A percentile compares a stretch with the other conserved stretches of the same genome.
phyloP scores from a whole-genome alignment of 30 jellyfish, hydroid and myxozoan genomes.

The Haliclystus octoradiatus region DNA sequence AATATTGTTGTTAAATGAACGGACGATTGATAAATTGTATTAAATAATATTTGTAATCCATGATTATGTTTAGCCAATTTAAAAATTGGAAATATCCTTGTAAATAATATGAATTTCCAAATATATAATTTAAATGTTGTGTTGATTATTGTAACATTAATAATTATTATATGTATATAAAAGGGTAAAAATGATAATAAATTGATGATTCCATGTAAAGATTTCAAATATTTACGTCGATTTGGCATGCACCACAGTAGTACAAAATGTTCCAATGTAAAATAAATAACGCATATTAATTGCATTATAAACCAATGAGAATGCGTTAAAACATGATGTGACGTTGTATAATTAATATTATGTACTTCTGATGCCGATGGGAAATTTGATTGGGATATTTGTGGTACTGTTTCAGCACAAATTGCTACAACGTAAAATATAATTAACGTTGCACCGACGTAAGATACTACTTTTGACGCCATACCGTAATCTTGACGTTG shows the following conservation, averaged over 20 bases:
- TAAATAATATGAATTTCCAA: slow-evolving; percentile 20
- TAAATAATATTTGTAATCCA: slow-evolving; percentile 51
- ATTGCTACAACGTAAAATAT: slow-evolving; percentile 25
- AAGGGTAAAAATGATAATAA: slow-evolving; percentile 31
- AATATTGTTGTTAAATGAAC: slow-evolving; percentile 37
- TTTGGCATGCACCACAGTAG: slow-evolving; percentile 49
- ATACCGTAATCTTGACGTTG: slow-evolving; percentile 22
- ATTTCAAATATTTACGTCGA: slow-evolving; percentile 10
- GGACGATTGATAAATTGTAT: slow-evolving; percentile 51
- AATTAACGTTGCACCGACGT: slow-evolving; percentile 25
- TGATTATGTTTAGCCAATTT: slow-evolving; percentile 57
- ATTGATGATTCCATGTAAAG: slow-evolving; percentile 55
- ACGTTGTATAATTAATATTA: background rate
- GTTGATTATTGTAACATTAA: background rate
- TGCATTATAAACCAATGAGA: slow-evolving; percentile 37
- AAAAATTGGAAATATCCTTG: slow-evolving; percentile 63
- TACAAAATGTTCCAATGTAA: slow-evolving; percentile 41
- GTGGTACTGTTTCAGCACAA: slow-evolving; percentile 68
- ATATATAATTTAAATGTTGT: too few relatives aligned
- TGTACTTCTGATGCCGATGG: background rate
- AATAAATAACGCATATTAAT: slow-evolving; percentile 27
- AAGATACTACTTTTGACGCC: slow-evolving; percentile 9
- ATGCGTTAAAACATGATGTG: background rate
- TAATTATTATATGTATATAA: background rate
- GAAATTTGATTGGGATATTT: background rate